Percentiles rank a stretch among this genome's conserved stretches.
phyloP scores from a whole-genome alignment of 2,888 invertebrate genomes.

The Nomada flava region DNA sequence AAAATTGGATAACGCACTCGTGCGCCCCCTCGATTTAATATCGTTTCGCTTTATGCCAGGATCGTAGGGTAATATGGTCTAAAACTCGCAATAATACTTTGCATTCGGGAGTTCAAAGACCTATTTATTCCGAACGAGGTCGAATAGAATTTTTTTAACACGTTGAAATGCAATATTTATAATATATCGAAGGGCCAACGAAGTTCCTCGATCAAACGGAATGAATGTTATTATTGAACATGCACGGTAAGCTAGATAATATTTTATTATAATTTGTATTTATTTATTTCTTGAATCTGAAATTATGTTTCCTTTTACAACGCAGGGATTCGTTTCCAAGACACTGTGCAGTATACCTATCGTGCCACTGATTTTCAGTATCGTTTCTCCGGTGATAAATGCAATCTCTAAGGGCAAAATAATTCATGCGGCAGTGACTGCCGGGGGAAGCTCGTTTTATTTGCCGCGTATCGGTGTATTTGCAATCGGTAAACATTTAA shows the following conservation, averaged over 20 bases:
- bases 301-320: too few relatives aligned
- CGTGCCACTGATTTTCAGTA: background rate
- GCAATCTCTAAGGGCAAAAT: too few relatives aligned
- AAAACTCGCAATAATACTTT: background rate
- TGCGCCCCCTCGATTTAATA: conserved; percentile 1
- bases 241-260: too few relatives aligned
- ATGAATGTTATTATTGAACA: background rate
- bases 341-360: background rate
- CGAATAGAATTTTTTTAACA: background rate
- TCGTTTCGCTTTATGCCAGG: background rate
- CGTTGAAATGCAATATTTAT: background rate
- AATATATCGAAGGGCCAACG: too few relatives aligned
- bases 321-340: background rate
- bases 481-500: conserved; percentile 55
- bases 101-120: too few relatives aligned
- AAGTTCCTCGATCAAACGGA: too few relatives aligned
- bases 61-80: background rate
- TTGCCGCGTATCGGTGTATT: conserved; percentile 33
- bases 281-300: background rate
- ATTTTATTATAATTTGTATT: background rate
- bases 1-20: conserved; percentile 47
- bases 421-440: background rate
- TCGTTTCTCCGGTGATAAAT: too few relatives aligned
- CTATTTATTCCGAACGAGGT: background rate
- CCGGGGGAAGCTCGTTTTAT: conserved; percentile 14